phyloP scores from a whole-genome alignment of 1,140 invertebrate genomes.

The Aplysia californica region DNA sequence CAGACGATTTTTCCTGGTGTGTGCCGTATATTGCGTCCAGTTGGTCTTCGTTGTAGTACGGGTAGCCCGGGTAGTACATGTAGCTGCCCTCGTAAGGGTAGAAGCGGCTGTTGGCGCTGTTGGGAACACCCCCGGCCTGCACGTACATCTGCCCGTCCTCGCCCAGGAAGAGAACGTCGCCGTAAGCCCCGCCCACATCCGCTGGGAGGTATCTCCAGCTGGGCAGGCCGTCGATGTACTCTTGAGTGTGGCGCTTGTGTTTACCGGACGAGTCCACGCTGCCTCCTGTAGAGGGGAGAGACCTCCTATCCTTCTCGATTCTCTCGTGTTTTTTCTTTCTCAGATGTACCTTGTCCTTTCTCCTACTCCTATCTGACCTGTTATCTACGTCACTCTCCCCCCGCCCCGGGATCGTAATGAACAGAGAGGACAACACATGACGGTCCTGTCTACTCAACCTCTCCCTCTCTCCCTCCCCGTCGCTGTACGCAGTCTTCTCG shows the following conservation, averaged over 20 bases:
- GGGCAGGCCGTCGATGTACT: neutral
- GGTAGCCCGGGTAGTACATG: neutral
- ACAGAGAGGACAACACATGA: constrained; percentile 7
- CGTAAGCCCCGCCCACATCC: neutral
- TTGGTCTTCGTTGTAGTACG: neutral
- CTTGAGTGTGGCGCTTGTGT: neutral
- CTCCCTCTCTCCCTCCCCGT: too few relatives aligned
- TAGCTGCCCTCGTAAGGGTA: neutral
- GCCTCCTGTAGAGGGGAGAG: neutral
- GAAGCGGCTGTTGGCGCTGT: neutral
- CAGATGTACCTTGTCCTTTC: neutral
- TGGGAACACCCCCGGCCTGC: neutral
- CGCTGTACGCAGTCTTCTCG: too few relatives aligned
- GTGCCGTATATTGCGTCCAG: neutral
- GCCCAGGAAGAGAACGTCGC: neutral
- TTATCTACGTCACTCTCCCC: too few relatives aligned
- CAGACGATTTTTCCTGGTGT: neutral
- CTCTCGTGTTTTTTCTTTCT: neutral
- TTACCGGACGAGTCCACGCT: neutral
- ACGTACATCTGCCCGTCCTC: constrained; percentile 1
- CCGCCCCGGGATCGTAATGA: constrained; percentile 2
- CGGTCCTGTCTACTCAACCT: too few relatives aligned
- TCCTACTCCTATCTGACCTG: neutral
- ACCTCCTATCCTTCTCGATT: neutral
- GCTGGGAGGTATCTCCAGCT: neutral